These are phyloP conservation scores for Microplitis deprimator DNA, from an alignment of 2,888 invertebrate genomes.

Conservation along the genomic window DNA sequence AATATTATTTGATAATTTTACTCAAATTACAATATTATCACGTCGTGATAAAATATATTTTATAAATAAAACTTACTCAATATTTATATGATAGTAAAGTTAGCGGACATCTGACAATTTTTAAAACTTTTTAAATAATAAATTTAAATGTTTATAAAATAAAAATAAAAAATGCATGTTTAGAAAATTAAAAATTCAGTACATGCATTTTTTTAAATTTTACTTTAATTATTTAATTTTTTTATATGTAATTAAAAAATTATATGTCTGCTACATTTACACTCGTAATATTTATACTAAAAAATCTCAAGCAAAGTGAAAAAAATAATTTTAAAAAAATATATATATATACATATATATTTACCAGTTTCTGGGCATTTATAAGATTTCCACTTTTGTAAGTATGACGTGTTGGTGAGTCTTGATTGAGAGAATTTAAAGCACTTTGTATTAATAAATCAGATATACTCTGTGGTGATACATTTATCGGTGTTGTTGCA, in stretches of 20 bases:
- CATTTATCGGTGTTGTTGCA: constrained; percentile 48
- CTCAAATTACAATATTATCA: not conserved
- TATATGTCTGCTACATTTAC: no score
- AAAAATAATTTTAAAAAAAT: no score
- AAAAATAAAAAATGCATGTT: no score
- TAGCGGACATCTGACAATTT: no score
- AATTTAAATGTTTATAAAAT: no score
- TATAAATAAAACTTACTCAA: not conserved
- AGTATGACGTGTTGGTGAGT: constrained; percentile 59
- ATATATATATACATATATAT: constrained; percentile 22
- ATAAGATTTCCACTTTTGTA: constrained; percentile 63
- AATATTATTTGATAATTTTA: not conserved
- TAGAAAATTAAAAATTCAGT: no score
- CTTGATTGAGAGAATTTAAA: constrained; percentile 58
- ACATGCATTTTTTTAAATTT: no score
- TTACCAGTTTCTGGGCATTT: constrained; percentile 63
- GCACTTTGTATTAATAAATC: constrained; percentile 58
- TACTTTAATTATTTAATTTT: not conserved
- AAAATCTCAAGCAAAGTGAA: no score
- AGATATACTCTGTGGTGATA: constrained; percentile 56
- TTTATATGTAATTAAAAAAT: not conserved
- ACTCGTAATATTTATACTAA: no score
- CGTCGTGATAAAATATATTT: not conserved
- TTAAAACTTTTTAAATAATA: no score
- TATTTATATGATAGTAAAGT: not conserved